Conservation (phyloP, 37 sponge, comb jelly and placozoan species). For the Haliclona indistincta region DNA sequence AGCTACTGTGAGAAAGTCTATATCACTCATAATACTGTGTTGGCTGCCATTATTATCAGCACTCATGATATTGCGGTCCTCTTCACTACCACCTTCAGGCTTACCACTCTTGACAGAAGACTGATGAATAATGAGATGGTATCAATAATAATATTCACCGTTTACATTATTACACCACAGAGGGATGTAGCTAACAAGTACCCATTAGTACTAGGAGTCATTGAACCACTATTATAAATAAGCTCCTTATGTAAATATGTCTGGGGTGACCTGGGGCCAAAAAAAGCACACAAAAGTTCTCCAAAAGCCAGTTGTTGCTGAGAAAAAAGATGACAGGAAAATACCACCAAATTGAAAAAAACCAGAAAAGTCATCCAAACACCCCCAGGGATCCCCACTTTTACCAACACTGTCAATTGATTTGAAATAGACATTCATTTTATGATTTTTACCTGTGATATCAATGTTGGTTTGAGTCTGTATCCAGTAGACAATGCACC, state of each 20-base stretch:
- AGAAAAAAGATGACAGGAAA: not conserved
- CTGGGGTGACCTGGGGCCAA: not conserved
- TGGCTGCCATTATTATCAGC: not conserved
- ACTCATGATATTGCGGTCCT: not conserved
- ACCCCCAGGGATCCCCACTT: not conserved
- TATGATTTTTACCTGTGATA: not conserved
- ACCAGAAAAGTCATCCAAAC: not conserved
- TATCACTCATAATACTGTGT: too few species aligned
- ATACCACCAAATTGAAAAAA: constrained; percentile 3
- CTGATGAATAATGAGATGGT: too few species aligned
- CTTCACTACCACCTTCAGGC: not conserved
- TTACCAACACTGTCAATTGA: not conserved
- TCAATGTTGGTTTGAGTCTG: constrained; percentile 19
- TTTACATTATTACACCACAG: not conserved
- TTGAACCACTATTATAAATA: too few species aligned
- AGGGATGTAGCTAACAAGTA: too few species aligned
- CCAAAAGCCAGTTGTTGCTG: not conserved
- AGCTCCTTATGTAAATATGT: too few species aligned
- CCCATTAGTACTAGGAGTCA: too few species aligned
- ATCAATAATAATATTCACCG: not conserved
- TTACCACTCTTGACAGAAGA: too few species aligned
- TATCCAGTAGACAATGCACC: constrained; percentile 81
- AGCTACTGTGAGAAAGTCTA: too few species aligned
- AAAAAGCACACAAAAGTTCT: not conserved
- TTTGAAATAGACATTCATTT: not conserved